Conservation (phyloP, 2,113 vertebrate genomes). For the Aix galericulata region DNA sequence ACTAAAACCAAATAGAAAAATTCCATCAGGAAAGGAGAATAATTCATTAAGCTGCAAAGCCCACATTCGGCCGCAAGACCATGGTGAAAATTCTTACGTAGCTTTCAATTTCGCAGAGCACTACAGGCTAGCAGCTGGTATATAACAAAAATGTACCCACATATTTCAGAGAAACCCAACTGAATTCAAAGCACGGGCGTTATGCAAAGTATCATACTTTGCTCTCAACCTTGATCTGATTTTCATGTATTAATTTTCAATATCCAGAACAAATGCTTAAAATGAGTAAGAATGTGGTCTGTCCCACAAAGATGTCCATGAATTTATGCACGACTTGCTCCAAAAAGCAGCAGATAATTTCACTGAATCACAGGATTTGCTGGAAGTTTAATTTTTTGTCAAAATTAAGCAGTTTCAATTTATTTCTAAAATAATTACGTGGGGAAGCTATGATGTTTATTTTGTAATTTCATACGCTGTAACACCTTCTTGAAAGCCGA, state of each 20-base stretch:
- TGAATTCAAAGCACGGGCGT: background rate
- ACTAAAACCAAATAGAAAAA: slow-evolving; percentile 12
- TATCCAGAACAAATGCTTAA: background rate
- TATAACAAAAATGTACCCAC: background rate
- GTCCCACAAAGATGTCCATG: background rate
- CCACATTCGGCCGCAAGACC: background rate
- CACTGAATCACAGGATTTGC: background rate
- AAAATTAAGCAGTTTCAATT: background rate
- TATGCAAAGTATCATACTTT: background rate
- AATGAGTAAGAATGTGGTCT: background rate
- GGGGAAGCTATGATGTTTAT: background rate
- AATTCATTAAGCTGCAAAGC: background rate
- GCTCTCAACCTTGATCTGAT: background rate
- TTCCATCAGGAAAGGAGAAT: background rate
- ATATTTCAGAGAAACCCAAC: background rate
- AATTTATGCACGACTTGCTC: background rate
- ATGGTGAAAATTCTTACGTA: background rate
- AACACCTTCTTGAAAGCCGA: background rate
- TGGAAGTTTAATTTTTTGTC: background rate
- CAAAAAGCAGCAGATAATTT: background rate
- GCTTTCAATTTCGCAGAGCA: background rate
- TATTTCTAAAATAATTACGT: background rate
- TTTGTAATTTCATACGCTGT: background rate
- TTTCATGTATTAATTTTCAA: background rate
- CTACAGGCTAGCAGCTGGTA: background rate